Evolutionary conservation across 2,888 invertebrate species (phyloP).

Genomic region (Phasia obesa): DNA sequence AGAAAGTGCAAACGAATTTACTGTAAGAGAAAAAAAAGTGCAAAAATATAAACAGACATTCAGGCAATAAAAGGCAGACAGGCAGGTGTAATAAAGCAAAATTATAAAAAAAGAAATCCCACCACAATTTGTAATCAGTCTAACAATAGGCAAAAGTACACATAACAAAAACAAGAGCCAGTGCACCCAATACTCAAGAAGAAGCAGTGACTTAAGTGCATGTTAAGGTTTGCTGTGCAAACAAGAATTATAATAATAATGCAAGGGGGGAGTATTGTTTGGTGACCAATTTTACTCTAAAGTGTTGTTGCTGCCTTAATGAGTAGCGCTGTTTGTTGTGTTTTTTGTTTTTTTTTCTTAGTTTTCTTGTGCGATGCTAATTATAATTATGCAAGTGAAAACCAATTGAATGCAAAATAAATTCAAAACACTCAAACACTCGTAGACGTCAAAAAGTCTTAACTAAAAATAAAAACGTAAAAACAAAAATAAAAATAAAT

Average conservation of each 20-base stretch:
- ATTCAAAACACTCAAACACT: not conserved
- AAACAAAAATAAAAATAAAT: not conserved
- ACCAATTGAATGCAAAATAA: slow-evolving; percentile 51
- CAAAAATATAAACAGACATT: not conserved
- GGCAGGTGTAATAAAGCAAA: slow-evolving; percentile 58
- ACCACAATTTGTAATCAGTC: slow-evolving; percentile 35
- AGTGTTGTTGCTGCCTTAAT: slow-evolving; percentile 15
- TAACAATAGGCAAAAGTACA: slow-evolving; percentile 19
- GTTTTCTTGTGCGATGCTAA: slow-evolving; percentile 49
- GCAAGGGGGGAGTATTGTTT: not conserved
- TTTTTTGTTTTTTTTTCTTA: not conserved
- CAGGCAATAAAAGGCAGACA: not conserved
- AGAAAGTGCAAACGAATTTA: slow-evolving; percentile 17
- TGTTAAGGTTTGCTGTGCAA: slow-evolving; percentile 10
- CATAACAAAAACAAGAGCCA: not conserved
- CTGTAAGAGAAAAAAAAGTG: slow-evolving; percentile 1
- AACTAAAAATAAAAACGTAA: not conserved
- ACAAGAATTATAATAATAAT: slow-evolving; percentile 15
- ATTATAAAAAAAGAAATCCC: slow-evolving; percentile 34
- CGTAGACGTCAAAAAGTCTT: not conserved
- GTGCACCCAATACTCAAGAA: not conserved
- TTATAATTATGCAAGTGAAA: slow-evolving; percentile 66
- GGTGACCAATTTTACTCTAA: not conserved
- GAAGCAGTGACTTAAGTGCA: not conserved
- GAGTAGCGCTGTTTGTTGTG: slow-evolving; percentile 3